Evolutionary conservation across 2,113 vertebrate genomes (phyloP).

Genomic region (Machaerirhynchus nigripectus): DNA sequence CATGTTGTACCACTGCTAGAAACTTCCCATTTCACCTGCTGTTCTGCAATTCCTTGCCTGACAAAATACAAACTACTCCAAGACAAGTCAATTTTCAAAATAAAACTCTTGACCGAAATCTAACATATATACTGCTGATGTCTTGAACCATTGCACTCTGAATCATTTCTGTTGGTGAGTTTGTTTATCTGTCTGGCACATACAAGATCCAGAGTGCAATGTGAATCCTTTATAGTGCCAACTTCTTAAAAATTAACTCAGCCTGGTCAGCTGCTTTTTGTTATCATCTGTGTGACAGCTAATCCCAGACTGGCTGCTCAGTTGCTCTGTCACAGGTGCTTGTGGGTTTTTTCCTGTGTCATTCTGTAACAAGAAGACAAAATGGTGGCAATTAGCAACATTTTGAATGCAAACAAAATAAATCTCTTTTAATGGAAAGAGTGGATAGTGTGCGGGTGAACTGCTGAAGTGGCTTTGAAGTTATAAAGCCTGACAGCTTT

Average conservation of each 20-base stretch:
- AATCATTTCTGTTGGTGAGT: background rate
- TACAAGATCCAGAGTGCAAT: background rate
- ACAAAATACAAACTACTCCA: background rate
- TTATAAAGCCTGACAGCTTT: background rate
- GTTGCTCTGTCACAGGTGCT: background rate
- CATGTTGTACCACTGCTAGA: background rate
- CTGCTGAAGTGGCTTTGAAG: background rate
- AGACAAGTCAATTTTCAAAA: background rate
- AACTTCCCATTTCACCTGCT: background rate
- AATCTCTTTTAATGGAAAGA: background rate
- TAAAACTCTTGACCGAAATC: background rate
- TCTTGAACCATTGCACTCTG: background rate
- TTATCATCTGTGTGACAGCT: constrained; percentile 9
- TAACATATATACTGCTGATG: background rate
- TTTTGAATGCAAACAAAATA: background rate
- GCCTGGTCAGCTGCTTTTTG: constrained; percentile 3
- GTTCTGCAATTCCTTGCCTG: background rate
- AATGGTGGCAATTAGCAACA: background rate
- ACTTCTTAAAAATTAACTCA: background rate
- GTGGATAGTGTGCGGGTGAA: background rate
- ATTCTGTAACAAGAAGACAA: background rate
- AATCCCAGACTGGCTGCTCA: background rate
- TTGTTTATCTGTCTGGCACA: background rate
- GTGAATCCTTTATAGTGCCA: background rate
- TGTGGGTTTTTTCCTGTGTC: background rate